phyloP scores from a whole-genome alignment of 2,797 vertebrate species.

The Decapterus maruadsi region DNA sequence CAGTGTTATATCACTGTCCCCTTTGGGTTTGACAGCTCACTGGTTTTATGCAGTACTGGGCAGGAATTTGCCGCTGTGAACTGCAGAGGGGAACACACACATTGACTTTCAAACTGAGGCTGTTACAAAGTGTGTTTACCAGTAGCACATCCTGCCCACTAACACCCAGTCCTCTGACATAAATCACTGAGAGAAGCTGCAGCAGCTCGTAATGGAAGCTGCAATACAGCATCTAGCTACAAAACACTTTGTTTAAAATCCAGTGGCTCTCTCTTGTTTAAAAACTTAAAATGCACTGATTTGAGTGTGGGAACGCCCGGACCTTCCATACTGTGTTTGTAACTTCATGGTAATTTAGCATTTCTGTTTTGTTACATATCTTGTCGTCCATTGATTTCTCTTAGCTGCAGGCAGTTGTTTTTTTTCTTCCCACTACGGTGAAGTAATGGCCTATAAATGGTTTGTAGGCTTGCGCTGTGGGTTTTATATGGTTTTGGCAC shows the following conservation, averaged over 20 bases:
- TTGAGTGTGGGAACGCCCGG: not conserved
- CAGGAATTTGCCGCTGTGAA: not conserved
- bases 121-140: not conserved
- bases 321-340: not conserved
- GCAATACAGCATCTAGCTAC: not conserved
- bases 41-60: not conserved
- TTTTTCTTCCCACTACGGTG: not conserved
- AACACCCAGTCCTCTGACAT: not conserved
- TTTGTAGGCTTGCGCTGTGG: not conserved
- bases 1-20: too few species aligned
- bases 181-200: not conserved
- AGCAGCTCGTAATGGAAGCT: not conserved
- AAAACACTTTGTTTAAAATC: not conserved
- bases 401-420: not conserved
- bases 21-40: not conserved
- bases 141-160: not conserved
- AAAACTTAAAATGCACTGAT: not conserved
- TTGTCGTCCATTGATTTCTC: not conserved
- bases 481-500: not conserved
- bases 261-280: not conserved
- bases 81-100: not conserved
- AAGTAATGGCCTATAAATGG: not conserved
- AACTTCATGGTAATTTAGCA: not conserved
- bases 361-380: not conserved
- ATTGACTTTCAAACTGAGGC: not conserved